A percentile compares a stretch with the other conserved stretches of the same genome.
phyloP scores from a whole-genome alignment of 1,140 invertebrate genomes.

The Rhyacophila brunnea region DNA sequence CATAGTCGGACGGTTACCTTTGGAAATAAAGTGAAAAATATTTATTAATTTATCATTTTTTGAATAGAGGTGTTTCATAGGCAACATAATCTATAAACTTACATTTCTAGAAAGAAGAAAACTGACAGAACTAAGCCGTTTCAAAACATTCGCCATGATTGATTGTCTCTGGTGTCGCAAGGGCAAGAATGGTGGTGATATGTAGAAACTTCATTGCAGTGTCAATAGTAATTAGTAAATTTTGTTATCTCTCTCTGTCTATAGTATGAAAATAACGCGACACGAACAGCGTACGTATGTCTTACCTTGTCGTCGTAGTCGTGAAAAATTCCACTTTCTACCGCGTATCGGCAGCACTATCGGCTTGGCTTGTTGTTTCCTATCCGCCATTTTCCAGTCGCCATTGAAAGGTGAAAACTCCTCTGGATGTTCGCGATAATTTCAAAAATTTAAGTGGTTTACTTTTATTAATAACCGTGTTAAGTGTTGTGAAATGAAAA shows the following conservation, averaged over 20 bases:
- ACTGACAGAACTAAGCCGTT: neutral
- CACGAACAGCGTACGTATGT: no score
- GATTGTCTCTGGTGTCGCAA: neutral
- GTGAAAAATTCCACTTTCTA: conserved; percentile 13
- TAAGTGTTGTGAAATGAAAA: conserved; percentile 63
- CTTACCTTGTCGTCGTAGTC: no score
- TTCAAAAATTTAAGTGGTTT: conserved; percentile 59
- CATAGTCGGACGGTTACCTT: no score
- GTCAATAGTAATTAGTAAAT: no score
- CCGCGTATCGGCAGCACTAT: conserved; percentile 47
- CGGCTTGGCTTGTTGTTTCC: conserved; percentile 77
- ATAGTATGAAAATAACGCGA: no score
- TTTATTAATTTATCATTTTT: neutral
- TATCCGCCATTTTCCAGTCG: conserved; percentile 90
- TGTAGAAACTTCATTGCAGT: neutral
- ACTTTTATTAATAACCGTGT: conserved; percentile 59
- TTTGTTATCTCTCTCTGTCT: no score
- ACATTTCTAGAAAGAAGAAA: conserved; percentile 2
- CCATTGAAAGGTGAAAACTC: conserved; percentile 87
- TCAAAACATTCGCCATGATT: conserved; percentile 16
- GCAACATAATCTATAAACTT: neutral
- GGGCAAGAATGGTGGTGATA: neutral
- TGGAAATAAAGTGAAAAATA: neutral
- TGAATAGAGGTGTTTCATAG: neutral
- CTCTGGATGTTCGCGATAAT: conserved; percentile 68